Conservation (phyloP, 2,113 vertebrate species). For the Orthonyx spaldingii region DNA sequence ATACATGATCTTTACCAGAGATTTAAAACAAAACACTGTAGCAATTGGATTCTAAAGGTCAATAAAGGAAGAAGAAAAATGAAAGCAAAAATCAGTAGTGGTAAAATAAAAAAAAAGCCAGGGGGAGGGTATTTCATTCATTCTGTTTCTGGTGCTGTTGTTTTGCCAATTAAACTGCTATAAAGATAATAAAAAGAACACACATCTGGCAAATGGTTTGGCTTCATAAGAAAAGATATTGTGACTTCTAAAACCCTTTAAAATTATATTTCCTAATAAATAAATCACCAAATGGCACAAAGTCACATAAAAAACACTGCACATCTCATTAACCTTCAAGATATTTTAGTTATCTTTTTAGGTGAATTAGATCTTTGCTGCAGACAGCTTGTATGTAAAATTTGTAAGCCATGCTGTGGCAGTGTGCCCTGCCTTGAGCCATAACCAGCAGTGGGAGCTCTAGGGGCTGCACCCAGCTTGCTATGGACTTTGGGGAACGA, state of each 20-base stretch:
- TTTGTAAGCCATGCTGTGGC: neutral
- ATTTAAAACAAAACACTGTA: neutral
- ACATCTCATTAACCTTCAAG: neutral
- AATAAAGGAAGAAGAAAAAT: neutral
- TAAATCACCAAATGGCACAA: neutral
- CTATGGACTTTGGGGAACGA: neutral
- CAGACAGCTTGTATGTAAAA: neutral
- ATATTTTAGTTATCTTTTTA: neutral
- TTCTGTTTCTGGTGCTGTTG: neutral
- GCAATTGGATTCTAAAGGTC: neutral
- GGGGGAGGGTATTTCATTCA: neutral
- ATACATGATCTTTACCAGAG: neutral
- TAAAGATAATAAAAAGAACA: neutral
- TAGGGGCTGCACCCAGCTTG: neutral
- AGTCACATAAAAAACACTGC: neutral
- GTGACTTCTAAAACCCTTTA: neutral
- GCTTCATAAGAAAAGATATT: neutral
- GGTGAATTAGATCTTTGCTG: neutral
- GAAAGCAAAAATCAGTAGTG: neutral
- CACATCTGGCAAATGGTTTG: neutral
- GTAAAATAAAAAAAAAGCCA: too few species aligned
- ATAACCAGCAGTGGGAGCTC: neutral
- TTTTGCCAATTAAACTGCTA: constrained; percentile 3
- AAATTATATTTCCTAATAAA: constrained; percentile 14
- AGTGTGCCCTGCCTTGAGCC: neutral